A percentile compares a stretch with the other conserved stretches of the same genome.
phyloP scores from a whole-genome alignment of 2,888 invertebrate species.

The Plebejus argus region DNA sequence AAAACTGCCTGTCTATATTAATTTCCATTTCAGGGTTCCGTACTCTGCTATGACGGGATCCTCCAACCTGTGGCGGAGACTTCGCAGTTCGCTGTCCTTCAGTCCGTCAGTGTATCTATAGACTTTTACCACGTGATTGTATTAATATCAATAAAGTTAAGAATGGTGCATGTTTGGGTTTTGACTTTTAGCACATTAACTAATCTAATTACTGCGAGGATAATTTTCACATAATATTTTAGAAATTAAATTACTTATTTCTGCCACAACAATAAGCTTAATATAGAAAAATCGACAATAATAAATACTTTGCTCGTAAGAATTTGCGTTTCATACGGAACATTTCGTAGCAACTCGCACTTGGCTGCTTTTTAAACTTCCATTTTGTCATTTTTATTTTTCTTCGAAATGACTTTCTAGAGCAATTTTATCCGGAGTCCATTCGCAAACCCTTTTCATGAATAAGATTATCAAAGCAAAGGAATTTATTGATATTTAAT shows the following conservation, averaged over 20 bases:
- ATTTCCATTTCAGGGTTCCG: slow-evolving; percentile 45
- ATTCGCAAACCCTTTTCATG: slow-evolving; percentile 23
- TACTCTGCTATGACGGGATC: neutral
- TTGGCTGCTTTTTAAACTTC: slow-evolving; percentile 21
- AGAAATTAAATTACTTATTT: too few relatives aligned
- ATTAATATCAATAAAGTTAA: too few relatives aligned
- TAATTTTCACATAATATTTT: too few relatives aligned
- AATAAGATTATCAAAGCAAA: slow-evolving; percentile 15
- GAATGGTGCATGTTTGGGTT: too few relatives aligned
- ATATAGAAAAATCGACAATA: too few relatives aligned
- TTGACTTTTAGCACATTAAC: too few relatives aligned
- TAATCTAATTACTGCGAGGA: too few relatives aligned
- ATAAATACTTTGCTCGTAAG: too few relatives aligned
- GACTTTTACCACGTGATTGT: too few relatives aligned
- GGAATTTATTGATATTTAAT: slow-evolving; percentile 18
- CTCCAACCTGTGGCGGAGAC: neutral
- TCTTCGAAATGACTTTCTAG: slow-evolving; percentile 27
- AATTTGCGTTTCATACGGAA: neutral
- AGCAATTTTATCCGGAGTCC: slow-evolving; percentile 15
- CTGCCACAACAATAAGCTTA: too few relatives aligned
- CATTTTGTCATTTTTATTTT: slow-evolving; percentile 35
- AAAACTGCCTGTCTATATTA: slow-evolving; percentile 58
- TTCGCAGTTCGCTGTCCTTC: neutral
- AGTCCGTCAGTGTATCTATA: neutral
- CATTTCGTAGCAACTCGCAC: neutral